These are phyloP conservation scores for Fregata magnificens DNA, from an alignment of 2,113 vertebrate genomes.

Conservation along the genomic window DNA sequence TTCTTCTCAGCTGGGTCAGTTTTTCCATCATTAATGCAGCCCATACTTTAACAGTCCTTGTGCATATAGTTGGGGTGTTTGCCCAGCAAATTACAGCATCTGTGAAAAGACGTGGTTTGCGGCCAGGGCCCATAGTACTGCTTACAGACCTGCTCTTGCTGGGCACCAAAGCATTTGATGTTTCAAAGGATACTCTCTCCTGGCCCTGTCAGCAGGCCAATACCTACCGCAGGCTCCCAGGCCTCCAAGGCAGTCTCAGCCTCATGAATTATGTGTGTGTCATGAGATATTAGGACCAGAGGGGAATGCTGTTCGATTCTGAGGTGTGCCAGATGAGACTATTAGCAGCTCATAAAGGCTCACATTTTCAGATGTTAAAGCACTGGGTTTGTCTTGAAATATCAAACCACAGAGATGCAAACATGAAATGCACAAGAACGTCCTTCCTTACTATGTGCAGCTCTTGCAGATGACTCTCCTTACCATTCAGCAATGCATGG, in stretches of 20 bases:
- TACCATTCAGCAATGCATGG: background rate
- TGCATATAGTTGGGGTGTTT: background rate
- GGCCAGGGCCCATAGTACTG: background rate
- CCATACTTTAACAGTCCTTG: background rate
- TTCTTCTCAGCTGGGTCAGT: background rate
- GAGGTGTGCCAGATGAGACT: background rate
- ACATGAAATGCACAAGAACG: background rate
- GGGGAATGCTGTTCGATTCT: background rate
- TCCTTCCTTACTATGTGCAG: background rate
- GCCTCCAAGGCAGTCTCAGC: background rate
- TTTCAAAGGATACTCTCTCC: background rate
- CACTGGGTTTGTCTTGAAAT: background rate
- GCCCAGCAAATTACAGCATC: background rate
- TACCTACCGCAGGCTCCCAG: background rate
- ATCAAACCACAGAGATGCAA: background rate
- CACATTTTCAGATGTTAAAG: background rate
- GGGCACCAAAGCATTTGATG: background rate
- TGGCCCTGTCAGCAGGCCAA: background rate
- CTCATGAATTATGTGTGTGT: background rate
- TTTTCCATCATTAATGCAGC: background rate
- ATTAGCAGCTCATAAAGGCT: background rate
- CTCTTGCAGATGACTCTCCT: background rate
- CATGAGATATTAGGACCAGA: background rate
- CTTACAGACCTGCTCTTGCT: background rate
- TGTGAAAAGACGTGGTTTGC: background rate